phyloP scores from a whole-genome alignment of 2,888 invertebrate genomes.

The Acanthosoma haemorrhoidale region DNA sequence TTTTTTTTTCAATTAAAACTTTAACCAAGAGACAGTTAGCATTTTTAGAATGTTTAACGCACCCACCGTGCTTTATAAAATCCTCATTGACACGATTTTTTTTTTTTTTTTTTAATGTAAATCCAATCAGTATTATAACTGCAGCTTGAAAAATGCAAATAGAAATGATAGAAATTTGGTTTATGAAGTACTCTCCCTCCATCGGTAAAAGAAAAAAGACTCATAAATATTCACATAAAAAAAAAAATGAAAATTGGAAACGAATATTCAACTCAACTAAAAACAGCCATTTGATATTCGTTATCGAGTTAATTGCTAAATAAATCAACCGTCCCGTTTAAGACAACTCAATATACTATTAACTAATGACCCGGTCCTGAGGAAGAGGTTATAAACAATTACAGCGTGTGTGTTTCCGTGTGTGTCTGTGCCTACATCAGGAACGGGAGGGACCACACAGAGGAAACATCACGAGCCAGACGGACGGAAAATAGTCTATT shows the following conservation, averaged over 20 bases:
- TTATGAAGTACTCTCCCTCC: no score
- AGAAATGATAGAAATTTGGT: no score
- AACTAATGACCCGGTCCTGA: constrained; percentile 8
- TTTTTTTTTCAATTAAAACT: no score
- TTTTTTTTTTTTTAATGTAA: no score
- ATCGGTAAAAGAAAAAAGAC: no score
- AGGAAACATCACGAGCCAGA: no score
- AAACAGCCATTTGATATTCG: not conserved
- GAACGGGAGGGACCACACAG: constrained; percentile 4
- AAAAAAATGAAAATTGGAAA: not conserved
- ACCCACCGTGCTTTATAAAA: no score
- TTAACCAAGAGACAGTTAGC: no score
- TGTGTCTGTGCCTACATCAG: not conserved
- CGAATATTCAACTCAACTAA: not conserved
- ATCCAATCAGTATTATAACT: no score
- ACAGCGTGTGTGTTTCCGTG: not conserved
- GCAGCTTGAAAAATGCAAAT: no score
- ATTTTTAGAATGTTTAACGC: no score
- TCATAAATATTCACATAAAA: not conserved
- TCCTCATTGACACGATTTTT: no score
- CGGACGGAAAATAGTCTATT: constrained; percentile 1
- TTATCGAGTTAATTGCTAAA: not conserved
- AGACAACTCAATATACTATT: constrained; percentile 10
- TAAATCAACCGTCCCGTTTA: not conserved
- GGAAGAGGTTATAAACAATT: constrained; percentile 14